Conservation (phyloP, 2,113 vertebrate genomes). For the Corydoras maculifer region DNA sequence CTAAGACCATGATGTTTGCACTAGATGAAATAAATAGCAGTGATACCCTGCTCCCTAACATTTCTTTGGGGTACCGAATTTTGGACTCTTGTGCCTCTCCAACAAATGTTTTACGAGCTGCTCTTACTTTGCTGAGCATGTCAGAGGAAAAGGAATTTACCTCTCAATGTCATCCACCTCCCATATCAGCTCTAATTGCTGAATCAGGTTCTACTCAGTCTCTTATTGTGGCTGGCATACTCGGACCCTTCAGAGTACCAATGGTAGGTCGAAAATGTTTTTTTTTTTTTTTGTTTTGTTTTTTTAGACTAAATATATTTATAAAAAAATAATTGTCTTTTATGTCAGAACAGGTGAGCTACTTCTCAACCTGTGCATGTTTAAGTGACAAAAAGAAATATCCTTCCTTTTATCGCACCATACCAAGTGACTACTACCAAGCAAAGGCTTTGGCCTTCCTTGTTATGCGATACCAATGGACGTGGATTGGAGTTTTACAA, state of each 20-base stretch:
- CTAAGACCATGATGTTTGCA: slow-evolving; percentile 66
- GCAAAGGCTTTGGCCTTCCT: slow-evolving; percentile 66
- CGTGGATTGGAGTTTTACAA: slow-evolving; percentile 66
- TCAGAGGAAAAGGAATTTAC: slow-evolving; percentile 19
- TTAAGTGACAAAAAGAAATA: slow-evolving; percentile 64
- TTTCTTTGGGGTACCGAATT: slow-evolving; percentile 66
- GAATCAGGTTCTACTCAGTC: slow-evolving; percentile 70
- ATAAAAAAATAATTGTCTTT: no score
- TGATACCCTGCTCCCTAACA: slow-evolving; percentile 57
- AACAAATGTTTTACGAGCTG: slow-evolving; percentile 58
- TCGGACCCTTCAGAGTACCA: slow-evolving; percentile 65
- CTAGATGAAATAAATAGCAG: slow-evolving; percentile 67
- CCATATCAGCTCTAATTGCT: slow-evolving; percentile 59
- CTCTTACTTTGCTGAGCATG: slow-evolving; percentile 54
- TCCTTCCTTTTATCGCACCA: slow-evolving; percentile 67
- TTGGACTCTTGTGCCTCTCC: slow-evolving; percentile 67
- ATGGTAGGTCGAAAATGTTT: slow-evolving; percentile 47
- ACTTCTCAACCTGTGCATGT: slow-evolving; percentile 67
- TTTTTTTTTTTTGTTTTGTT: no score
- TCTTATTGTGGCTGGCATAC: slow-evolving; percentile 54
- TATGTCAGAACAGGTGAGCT: slow-evolving; percentile 59
- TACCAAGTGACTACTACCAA: slow-evolving; percentile 65
- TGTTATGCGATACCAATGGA: slow-evolving; percentile 64
- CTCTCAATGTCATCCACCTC: slow-evolving; percentile 47
- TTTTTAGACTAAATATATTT: no score